Percentiles rank a stretch among this genome's conserved stretches.
These are phyloP conservation scores for Castor canadensis DNA, from an alignment of 2,113 vertebrate genomes.

Conservation along the genomic window DNA sequence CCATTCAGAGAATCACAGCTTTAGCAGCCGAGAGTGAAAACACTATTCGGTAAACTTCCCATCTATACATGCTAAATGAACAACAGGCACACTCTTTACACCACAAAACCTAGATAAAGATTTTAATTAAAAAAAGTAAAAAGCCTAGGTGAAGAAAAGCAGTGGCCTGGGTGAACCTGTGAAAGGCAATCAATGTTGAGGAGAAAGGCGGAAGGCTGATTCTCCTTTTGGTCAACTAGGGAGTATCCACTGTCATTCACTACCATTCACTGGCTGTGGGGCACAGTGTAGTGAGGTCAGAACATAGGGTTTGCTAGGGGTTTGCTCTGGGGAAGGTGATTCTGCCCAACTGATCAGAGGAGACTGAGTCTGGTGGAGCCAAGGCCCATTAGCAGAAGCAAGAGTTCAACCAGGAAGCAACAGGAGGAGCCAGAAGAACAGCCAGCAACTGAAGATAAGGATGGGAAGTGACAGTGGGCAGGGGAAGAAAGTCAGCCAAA, in stretches of 20 bases:
- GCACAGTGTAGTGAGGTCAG: background rate
- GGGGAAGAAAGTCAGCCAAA: background rate
- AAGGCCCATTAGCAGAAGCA: background rate
- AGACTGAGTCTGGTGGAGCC: background rate
- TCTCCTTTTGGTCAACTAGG: too few species aligned
- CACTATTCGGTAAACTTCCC: background rate
- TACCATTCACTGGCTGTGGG: background rate
- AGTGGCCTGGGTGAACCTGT: background rate
- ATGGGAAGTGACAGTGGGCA: background rate
- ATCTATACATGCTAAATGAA: background rate
- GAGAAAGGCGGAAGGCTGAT: background rate
- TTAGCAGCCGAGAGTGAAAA: background rate
- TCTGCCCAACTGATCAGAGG: background rate
- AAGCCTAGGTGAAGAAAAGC: background rate
- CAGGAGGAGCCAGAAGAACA: background rate
- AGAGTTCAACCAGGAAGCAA: background rate
- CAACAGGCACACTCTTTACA: background rate
- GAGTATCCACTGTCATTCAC: too few species aligned
- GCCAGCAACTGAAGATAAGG: background rate
- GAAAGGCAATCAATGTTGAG: background rate
- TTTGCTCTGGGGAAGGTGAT: background rate
- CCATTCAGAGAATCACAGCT: background rate
- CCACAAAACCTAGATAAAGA: background rate
- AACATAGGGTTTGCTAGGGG: background rate
- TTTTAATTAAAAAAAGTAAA: background rate